A percentile compares a stretch with the other conserved stretches of the same genome.
phyloP scores from a whole-genome alignment of 2,113 vertebrate genomes.

The Hippocampus abdominalis region DNA sequence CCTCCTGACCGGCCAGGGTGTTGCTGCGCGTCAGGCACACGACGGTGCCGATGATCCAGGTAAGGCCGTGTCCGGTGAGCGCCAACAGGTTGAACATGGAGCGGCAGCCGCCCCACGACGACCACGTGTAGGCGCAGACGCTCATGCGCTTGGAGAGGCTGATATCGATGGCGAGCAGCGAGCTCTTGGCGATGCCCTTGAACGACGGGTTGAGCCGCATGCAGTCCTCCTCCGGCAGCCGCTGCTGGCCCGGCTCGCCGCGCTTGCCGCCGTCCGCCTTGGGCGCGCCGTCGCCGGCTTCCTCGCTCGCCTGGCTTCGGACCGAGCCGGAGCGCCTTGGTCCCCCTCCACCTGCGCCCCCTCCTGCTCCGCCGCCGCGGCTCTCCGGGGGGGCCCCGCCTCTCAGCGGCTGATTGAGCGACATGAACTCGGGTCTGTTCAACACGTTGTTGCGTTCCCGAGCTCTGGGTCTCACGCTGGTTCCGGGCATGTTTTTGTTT shows the following conservation, averaged over 20 bases:
- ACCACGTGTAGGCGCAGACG: constrained; percentile 82
- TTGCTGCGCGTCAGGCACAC: constrained; percentile 91
- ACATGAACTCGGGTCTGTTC: constrained; percentile 87
- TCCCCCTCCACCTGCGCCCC: neutral
- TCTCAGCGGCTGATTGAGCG: constrained; percentile 82
- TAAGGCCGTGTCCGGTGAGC: constrained; percentile 88
- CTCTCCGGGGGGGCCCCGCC: constrained; percentile 64
- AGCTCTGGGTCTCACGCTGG: constrained; percentile 72
- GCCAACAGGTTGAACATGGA: constrained; percentile 89
- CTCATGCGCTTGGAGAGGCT: constrained; percentile 92
- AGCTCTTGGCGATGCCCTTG: constrained; percentile 89
- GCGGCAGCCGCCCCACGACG: constrained; percentile 88
- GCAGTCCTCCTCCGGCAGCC: constrained; percentile 91
- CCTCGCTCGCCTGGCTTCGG: constrained; percentile 52
- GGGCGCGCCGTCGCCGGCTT: constrained; percentile 25
- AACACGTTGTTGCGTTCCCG: constrained; percentile 84
- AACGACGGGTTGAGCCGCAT: constrained; percentile 97
- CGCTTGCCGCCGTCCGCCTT: constrained; percentile 59
- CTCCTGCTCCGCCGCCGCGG: constrained; percentile 42
- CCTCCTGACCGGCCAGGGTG: constrained; percentile 91
- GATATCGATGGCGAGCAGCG: constrained; percentile 93
- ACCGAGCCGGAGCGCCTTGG: constrained; percentile 59
- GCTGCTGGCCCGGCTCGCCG: constrained; percentile 78
- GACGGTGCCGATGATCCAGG: constrained; percentile 90
- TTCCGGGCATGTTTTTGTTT: constrained; percentile 76